Evolutionary conservation across 2,113 vertebrate genomes (phyloP), one percentile per base, ranked within the genome.

Genomic region (Vulpes vulpes): DNA sequence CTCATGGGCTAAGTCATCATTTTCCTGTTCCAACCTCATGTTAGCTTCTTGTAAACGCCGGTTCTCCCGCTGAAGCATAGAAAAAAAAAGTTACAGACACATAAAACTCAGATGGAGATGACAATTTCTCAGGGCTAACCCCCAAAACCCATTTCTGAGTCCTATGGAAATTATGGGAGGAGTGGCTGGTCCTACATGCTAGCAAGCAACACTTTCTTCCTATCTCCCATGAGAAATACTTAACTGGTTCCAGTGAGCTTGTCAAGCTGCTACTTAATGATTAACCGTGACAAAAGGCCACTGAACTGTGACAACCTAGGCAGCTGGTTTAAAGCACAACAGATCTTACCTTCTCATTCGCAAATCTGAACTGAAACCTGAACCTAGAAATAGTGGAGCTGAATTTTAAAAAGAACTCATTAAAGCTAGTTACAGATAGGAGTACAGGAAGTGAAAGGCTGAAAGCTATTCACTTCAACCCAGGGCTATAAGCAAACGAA

Each of bases 21-120:
- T 99, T 98, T 99, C 99, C 98, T 99, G 99, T 98, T 99, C 99
- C 98, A 99, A 97, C 3, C 99, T 99, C 99, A 99, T 99, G 99
- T 99, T 99, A 4, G 99, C 99, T 91, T 99, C 99, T 94, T 99
- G 99, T 0, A 99, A 98, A 35, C 99, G 99, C 8, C 99, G 99
- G 97, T 99, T 99, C 98, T 99, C 99, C 32, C 99, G 98, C 99
- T 99, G 98, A 38, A 93, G 60, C 57, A 59, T 62, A 96, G 16
- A 83, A 92, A 95, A 9, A 94, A 91, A 90, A 38, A 83, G 76
- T 96, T 55, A 96, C 0, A 83, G 30, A 88, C 51, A 89, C 11
- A 69, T 25, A 80, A 51, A 92, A 27, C 22, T 23, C 60, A 67
- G 30, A 80, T 86, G n/a, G 90, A 84, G 90, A 79, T 14, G 57